Conservation (phyloP, 2,113 vertebrate genomes). For the Anarhynchus alexandrinus region DNA sequence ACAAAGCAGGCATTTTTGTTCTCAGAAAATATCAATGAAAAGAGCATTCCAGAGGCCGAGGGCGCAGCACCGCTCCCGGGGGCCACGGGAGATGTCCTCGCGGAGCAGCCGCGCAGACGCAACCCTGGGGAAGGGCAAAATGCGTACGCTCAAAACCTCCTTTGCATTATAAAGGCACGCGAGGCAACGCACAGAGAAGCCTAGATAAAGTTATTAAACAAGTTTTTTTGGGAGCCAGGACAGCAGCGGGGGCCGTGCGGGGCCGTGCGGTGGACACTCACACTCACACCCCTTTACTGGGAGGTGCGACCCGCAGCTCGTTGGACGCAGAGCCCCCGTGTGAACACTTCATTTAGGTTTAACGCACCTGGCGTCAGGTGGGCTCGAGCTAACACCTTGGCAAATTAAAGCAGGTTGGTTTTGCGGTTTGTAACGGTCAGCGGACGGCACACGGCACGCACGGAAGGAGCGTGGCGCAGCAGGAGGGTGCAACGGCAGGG, state of each 20-base stretch:
- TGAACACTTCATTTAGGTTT: neutral
- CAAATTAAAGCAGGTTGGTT: accelerated
- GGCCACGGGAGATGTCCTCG: neutral
- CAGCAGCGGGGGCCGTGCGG: accelerated
- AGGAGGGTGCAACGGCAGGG: neutral
- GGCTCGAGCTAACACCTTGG: neutral
- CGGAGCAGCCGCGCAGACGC: neutral
- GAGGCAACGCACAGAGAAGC: accelerated
- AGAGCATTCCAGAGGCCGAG: neutral
- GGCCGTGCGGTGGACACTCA: neutral
- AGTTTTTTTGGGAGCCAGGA: neutral
- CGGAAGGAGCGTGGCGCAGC: accelerated
- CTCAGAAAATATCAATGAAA: conserved; percentile 30
- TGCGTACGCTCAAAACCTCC: neutral
- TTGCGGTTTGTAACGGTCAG: accelerated
- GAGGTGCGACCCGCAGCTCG: neutral
- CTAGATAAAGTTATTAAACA: accelerated
- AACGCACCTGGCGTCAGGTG: accelerated
- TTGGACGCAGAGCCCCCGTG: neutral
- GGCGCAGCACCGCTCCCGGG: neutral
- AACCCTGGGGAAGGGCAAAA: neutral
- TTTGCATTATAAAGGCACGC: neutral
- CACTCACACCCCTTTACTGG: accelerated
- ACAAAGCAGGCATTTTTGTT: conserved; percentile 7
- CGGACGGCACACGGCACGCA: neutral